Conservation (phyloP, 2,113 vertebrate species). For the western clawed frog (Xenopus tropicalis) region DNA sequence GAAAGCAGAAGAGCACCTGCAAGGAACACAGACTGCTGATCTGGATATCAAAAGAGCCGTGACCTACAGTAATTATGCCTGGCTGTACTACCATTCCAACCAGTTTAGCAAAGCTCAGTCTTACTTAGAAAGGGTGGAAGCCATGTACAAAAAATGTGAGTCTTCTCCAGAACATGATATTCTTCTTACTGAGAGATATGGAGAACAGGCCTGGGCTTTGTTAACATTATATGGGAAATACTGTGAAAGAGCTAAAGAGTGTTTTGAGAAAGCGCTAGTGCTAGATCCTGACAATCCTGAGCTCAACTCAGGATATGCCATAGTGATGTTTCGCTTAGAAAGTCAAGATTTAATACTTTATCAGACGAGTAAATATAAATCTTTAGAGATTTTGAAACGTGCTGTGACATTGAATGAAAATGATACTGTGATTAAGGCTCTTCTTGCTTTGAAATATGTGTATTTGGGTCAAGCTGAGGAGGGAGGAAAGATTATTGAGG, state of each 20-base stretch:
- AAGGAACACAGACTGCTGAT: slow-evolving; percentile 41
- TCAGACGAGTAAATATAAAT: not conserved
- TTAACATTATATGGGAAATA: slow-evolving; percentile 61
- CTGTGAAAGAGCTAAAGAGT: slow-evolving; percentile 58
- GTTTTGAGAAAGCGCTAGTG: slow-evolving; percentile 65
- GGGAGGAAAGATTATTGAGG: slow-evolving; percentile 54
- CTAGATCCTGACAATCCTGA: slow-evolving; percentile 63
- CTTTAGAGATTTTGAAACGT: slow-evolving; percentile 54
- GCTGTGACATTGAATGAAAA: slow-evolving; percentile 62
- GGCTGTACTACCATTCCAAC: slow-evolving; percentile 66
- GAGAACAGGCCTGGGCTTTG: slow-evolving; percentile 70
- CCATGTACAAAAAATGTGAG: slow-evolving; percentile 37
- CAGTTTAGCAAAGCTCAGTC: slow-evolving; percentile 51
- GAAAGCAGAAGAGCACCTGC: slow-evolving; percentile 59
- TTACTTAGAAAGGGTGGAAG: slow-evolving; percentile 59
- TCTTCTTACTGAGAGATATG: slow-evolving; percentile 56
- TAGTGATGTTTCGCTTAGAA: slow-evolving; percentile 59
- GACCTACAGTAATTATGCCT: slow-evolving; percentile 73
- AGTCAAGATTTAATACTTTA: accelerated
- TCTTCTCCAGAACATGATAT: slow-evolving; percentile 36
- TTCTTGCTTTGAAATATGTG: slow-evolving; percentile 67
- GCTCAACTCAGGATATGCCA: slow-evolving; percentile 66
- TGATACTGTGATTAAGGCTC: slow-evolving; percentile 53
- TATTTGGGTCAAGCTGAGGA: slow-evolving; percentile 36
- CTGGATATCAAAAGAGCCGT: slow-evolving; percentile 56